A percentile compares a stretch with the other conserved stretches of the same genome.
These are phyloP conservation scores for Doryteuthis pealeii DNA, from an alignment of 1,140 invertebrate genomes.

Conservation along the genomic window DNA sequence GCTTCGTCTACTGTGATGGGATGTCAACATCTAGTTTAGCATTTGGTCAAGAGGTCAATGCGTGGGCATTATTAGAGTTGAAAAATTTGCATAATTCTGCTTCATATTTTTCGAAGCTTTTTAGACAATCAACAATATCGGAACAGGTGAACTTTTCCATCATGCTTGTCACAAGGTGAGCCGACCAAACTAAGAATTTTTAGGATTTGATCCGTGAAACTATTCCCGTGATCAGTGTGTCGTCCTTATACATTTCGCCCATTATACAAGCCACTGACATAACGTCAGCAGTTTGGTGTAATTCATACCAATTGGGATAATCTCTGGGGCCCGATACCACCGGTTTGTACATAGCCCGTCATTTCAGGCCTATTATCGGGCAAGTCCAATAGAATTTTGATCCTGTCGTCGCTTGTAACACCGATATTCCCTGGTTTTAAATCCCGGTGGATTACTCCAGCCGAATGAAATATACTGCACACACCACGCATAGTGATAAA, in stretches of 20 bases:
- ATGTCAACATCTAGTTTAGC: conserved; percentile 94
- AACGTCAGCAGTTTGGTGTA: conserved; percentile 8
- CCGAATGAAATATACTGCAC: conserved; percentile 10
- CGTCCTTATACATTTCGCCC: not conserved
- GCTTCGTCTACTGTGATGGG: conserved; percentile 88
- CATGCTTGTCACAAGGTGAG: conserved; percentile 79
- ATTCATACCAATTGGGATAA: not conserved
- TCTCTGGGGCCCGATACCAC: not conserved
- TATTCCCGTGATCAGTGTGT: not conserved
- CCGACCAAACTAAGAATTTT: conserved; percentile 85
- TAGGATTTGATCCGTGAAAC: conserved; percentile 85
- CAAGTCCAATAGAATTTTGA: conserved; percentile 30
- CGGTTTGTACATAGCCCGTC: conserved; percentile 7
- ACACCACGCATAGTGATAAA: conserved; percentile 97
- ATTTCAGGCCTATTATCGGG: not conserved
- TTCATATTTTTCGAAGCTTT: not conserved
- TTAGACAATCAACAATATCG: conserved; percentile 62
- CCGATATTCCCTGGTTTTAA: not conserved
- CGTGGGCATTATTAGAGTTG: conserved; percentile 58
- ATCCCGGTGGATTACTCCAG: conserved; percentile 8
- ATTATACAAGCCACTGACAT: not conserved
- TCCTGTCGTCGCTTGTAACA: not conserved
- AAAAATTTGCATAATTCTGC: not conserved
- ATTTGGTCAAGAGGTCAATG: conserved; percentile 95
- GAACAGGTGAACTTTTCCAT: conserved; percentile 84